Conservation (phyloP, 2,888 invertebrate genomes). For the Philonicus albiceps region DNA sequence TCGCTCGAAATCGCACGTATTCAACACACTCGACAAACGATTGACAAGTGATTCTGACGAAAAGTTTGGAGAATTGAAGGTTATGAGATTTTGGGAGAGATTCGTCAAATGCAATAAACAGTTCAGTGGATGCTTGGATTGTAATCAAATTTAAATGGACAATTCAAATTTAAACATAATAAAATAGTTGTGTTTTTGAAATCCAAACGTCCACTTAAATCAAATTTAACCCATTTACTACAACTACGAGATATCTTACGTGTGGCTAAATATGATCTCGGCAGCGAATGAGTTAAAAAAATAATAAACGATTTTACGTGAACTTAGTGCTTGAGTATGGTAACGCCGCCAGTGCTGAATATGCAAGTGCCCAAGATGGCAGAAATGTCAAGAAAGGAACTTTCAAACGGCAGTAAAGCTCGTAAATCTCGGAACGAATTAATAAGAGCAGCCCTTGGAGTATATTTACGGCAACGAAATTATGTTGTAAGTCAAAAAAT, state of each 20-base stretch:
- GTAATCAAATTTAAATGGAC: background rate
- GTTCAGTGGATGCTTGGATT: background rate
- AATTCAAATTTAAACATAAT: background rate
- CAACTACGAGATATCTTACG: no score
- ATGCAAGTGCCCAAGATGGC: constrained; percentile 44
- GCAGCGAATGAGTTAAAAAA: no score
- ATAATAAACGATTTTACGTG: no score
- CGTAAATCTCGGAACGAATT: constrained; percentile 58
- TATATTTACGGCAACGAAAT: constrained; percentile 59
- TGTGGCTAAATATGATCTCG: no score
- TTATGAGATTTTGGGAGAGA: background rate
- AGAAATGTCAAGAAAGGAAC: constrained; percentile 45
- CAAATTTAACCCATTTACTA: no score
- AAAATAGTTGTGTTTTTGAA: background rate
- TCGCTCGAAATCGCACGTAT: background rate
- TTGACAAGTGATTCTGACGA: background rate
- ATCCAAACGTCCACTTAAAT: no score
- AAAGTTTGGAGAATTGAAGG: background rate
- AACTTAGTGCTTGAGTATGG: background rate
- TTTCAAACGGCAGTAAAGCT: constrained; percentile 51
- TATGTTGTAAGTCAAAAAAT: constrained; percentile 56
- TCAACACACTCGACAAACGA: background rate
- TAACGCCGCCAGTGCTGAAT: background rate
- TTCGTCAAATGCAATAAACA: no score
- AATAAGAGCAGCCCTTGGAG: constrained; percentile 57